These are phyloP conservation scores for Pseudomyrmex sp. DNA, from an alignment of 1,140 invertebrate genomes.

Conservation along the genomic window DNA sequence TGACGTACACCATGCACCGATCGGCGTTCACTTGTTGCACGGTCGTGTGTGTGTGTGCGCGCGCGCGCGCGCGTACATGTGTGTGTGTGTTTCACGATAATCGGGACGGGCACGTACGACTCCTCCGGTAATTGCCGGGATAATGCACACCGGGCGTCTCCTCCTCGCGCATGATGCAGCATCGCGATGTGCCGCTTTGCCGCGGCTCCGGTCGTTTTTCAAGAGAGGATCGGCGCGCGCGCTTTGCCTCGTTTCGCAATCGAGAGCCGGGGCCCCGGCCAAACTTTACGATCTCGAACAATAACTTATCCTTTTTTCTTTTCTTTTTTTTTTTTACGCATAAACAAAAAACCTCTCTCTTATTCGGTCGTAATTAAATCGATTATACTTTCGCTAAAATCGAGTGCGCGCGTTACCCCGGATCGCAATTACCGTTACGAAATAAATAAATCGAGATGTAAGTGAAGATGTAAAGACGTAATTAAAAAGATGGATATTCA, in stretches of 20 bases:
- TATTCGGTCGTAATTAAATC: conserved; percentile 43
- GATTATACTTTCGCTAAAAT: conserved; percentile 54
- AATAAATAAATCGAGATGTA: conserved; percentile 5
- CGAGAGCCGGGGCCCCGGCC: conserved; percentile 28
- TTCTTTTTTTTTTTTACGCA: background rate
- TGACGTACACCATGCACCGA: conserved; percentile 52
- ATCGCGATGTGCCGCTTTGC: conserved; percentile 21
- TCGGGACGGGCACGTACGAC: conserved; percentile 59
- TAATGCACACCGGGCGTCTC: conserved; percentile 49
- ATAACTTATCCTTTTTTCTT: conserved; percentile 34
- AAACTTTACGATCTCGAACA: conserved; percentile 51
- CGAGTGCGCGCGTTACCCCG: background rate
- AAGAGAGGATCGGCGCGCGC: background rate
- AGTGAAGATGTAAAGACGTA: background rate
- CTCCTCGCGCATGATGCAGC: conserved; percentile 28
- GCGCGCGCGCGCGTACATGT: no score
- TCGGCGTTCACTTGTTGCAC: conserved; percentile 56
- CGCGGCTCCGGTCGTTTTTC: conserved; percentile 22
- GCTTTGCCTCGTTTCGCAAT: conserved; percentile 41
- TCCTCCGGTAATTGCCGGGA: conserved; percentile 58
- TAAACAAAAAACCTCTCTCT: conserved; percentile 34
- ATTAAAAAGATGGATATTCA: conserved; percentile 1
- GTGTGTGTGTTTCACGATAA: conserved; percentile 59
- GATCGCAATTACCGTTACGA: conserved; percentile 4
- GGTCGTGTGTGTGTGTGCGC: background rate